Evolutionary conservation across 2,113 vertebrate genomes (phyloP), one percentile per base, ranked within the genome.

Genomic region (Nerophis ophidion): DNA sequence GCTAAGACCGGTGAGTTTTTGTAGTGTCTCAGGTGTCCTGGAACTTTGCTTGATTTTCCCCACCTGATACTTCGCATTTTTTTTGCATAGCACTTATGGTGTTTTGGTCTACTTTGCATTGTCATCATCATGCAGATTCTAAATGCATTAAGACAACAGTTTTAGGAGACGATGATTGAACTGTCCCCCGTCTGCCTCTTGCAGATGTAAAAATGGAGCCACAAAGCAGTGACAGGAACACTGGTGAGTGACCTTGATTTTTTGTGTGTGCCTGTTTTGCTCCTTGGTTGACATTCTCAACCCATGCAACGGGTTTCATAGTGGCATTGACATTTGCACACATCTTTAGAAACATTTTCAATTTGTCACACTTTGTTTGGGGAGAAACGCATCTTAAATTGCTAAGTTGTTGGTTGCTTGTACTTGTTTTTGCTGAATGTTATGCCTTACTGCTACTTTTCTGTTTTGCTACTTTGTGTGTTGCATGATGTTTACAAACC

Each of bases 141-240:
- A 19, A 35, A 48, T 49, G 12, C 17, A 48, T 8, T 55, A 6
- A 10, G 44, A 36, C 51, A 48, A 59, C 26, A 44, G 45, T 5
- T 51, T 5, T 14, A 13, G 52, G 36, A 48, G 26, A 15, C 11
- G 13, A 5, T 63, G 55, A 53, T 57, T 61, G 26, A 46, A 45
- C 17, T 8, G 88, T 81, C 70, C 90, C 79, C 76, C 72, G 71
- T 86, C 70, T 88, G 81, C 75, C 89, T 87, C 51, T 88, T 91
- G 69, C 88, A 99, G 97, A 99, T 91, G 93, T 93, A 84, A 97
- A 92, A 98, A 96, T 99, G 95, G 98, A 92, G 87, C 93, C 96
- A 91, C 93, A 97, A 85, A 95, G 91, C 74, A 92, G 90, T 75
- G 92, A 96, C 84, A 87, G 90, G 84, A 92, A 83, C 88, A 91